These are phyloP conservation scores for Antheraea yamamai DNA, from an alignment of 2,888 invertebrate species.

Conservation along the genomic window DNA sequence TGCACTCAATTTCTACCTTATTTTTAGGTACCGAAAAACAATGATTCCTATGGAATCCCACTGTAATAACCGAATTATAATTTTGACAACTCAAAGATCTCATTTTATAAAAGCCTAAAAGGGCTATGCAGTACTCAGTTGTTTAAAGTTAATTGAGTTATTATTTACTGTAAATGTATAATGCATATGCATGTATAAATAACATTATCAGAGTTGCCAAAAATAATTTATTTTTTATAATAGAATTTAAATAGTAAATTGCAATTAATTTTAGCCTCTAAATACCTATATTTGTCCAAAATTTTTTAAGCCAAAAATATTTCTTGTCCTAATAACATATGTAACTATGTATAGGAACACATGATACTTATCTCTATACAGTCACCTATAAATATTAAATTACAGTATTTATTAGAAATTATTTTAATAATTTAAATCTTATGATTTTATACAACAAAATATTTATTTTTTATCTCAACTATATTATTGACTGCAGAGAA, in stretches of 20 bases:
- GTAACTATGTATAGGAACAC: constrained; percentile 31
- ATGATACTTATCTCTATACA: constrained; percentile 26
- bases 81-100: neutral
- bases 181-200: neutral
- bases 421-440: constrained; percentile 38
- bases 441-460: constrained; percentile 33
- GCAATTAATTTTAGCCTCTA: constrained; percentile 38
- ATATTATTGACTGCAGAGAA: neutral
- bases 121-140: neutral
- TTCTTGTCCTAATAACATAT: constrained; percentile 16
- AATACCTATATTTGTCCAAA: constrained; percentile 18
- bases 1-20: neutral
- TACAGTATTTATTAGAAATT: constrained; percentile 21
- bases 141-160: neutral
- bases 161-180: neutral
- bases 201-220: neutral
- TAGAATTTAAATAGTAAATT: constrained; percentile 25
- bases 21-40: neutral
- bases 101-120: neutral
- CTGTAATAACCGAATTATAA: neutral
- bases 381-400: constrained; percentile 25
- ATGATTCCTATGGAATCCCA: neutral
- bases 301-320: constrained; percentile 30
- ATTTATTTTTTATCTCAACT: neutral
- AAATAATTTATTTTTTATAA: neutral